Conservation (phyloP, 2,797 vertebrate genomes). For the Oceanodroma leucorhoa region DNA sequence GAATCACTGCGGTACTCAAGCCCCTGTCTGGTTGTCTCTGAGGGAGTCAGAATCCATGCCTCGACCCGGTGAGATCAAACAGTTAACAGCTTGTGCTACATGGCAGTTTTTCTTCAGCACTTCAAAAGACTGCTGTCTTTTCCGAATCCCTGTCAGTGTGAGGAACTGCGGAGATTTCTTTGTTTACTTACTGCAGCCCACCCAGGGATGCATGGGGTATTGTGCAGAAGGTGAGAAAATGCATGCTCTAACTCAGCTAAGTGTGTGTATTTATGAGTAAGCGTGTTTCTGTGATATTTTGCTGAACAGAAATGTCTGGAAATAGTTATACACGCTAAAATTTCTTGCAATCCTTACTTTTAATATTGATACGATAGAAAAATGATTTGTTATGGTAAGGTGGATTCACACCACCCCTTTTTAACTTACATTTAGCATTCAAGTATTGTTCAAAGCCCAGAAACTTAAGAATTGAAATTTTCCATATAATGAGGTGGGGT, state of each 20-base stretch:
- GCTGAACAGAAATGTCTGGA: not conserved
- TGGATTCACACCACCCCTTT: not conserved
- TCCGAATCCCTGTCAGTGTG: conserved; percentile 86
- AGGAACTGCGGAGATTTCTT: conserved; percentile 89
- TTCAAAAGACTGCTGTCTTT: conserved; percentile 87
- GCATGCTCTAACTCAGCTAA: not conserved
- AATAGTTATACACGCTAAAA: not conserved
- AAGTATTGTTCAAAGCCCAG: not conserved
- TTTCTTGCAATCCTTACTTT: not conserved
- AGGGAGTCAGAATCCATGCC: conserved; percentile 82
- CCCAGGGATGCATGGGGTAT: conserved; percentile 92
- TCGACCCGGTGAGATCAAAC: conserved; percentile 79
- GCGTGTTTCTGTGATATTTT: not conserved
- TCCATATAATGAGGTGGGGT: not conserved
- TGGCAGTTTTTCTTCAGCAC: conserved; percentile 85
- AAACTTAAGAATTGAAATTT: not conserved
- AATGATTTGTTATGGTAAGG: not conserved
- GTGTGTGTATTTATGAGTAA: not conserved
- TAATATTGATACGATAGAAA: not conserved
- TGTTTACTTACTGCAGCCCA: conserved; percentile 90
- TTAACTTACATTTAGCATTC: not conserved
- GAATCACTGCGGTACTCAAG: conserved; percentile 91
- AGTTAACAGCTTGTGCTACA: conserved; percentile 86
- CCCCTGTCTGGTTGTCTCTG: conserved; percentile 89
- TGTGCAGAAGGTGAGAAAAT: conserved; percentile 85